Base-by-base conservation (phyloP, 2,797 vertebrate species). In the Carapus acus region DNA sequence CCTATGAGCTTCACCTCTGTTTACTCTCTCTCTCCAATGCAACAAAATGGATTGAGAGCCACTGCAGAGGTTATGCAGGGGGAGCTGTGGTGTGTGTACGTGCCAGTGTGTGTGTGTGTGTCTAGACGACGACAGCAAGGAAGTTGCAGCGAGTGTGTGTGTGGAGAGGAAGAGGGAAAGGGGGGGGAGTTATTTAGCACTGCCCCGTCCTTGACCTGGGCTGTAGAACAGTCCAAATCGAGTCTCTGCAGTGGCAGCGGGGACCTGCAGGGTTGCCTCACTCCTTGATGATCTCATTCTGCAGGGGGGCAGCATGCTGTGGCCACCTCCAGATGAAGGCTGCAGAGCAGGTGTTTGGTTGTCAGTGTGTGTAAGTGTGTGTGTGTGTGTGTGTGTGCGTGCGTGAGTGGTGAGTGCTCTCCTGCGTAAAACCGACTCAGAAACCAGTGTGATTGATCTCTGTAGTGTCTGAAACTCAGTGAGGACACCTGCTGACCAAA, bases 221-320 rank as follows among this genome's bases (percentile, higher is more conserved):
- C 43, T 46, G 57, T 54, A 22, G 43, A 19, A 18, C 8, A 51
- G 63, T 54, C 65, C 73, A 48, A 65, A 55, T 71, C 56, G 46
- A 36, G 70, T 59, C 69, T 78, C 77, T 73, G 78, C 79, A 78
- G 72, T 70, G 69, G 58, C 56, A 37, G n/a, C n/a, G n/a, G 62
- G 62, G 67, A 81, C 57, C 67, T 59, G 71, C 79, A 79, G 62
- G 71, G 58, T 59, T 51, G 65, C 49, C 56, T 64, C 31, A 13
- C 60, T 51, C 61, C 1, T 2, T 49, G 75, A 85, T 85, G 85
- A 86, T 73, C 76, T 85, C 81, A 82, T 84, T 70, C 76, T 87
- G 83, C 85, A 76, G 80, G 70, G 67, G 70, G 58, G 33, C 74
- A 16, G 54, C 71, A 71, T 56, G 60, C 69, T 62, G 66, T 6